Evolutionary conservation across 1,140 invertebrate genomes (phyloP).

Genomic region (Chrysopa pallens): DNA sequence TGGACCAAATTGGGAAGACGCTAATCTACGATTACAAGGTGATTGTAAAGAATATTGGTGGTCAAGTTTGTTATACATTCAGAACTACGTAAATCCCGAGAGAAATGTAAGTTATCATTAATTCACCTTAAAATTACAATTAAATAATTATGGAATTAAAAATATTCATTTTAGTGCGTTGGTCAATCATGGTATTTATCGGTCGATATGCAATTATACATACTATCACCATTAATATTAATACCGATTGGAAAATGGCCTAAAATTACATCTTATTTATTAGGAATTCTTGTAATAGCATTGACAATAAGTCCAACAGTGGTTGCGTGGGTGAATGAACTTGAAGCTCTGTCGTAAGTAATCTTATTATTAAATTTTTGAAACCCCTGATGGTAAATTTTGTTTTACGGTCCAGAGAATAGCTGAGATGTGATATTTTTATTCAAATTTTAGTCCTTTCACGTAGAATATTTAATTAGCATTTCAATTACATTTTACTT

Average conservation of each 20-base stretch:
- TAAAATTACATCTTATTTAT: conserved; percentile 2
- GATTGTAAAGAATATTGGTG: conserved; percentile 29
- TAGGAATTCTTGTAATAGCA: not conserved
- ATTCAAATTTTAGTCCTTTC: too few relatives aligned
- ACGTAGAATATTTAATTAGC: too few relatives aligned
- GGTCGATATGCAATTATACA: conserved; percentile 23
- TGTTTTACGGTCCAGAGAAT: too few relatives aligned
- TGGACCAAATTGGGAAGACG: conserved; percentile 25
- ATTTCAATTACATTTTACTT: too few relatives aligned
- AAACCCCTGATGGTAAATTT: too few relatives aligned
- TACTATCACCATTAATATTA: conserved; percentile 20
- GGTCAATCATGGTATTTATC: conserved; percentile 24
- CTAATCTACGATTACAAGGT: conserved; percentile 14
- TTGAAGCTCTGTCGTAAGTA: conserved; percentile 2
- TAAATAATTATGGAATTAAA: too few relatives aligned
- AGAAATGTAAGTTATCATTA: conserved; percentile 12
- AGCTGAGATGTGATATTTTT: too few relatives aligned
- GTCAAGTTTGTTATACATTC: conserved; percentile 24
- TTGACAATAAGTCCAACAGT: not conserved
- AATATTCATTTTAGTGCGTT: conserved; percentile 17
- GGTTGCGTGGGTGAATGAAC: conserved; percentile 6
- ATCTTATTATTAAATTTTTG: not conserved
- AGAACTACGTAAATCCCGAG: conserved; percentile 26
- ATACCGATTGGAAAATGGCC: conserved; percentile 13
- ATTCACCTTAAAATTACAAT: too few relatives aligned